Percentiles rank a stretch among this genome's conserved stretches.
Conservation (phyloP, 2,113 vertebrate species). For the Gyps fulvus region DNA sequence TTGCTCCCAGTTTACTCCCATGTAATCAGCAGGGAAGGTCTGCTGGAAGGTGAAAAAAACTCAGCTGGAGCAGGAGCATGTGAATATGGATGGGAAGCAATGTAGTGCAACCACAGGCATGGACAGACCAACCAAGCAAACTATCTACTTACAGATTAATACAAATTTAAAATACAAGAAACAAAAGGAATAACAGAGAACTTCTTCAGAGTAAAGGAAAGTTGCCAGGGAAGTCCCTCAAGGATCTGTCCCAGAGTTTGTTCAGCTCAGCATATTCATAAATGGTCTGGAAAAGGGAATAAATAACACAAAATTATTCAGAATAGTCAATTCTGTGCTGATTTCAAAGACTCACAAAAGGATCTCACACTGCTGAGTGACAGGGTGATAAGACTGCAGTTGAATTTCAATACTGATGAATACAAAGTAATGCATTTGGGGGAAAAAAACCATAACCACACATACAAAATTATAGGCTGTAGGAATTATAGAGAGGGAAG, state of each 20-base stretch:
- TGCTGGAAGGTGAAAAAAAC: neutral
- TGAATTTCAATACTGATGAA: slow-evolving; percentile 21
- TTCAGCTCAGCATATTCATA: slow-evolving; percentile 32
- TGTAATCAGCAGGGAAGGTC: neutral
- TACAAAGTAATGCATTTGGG: neutral
- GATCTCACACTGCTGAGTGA: neutral
- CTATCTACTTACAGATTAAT: neutral
- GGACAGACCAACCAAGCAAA: neutral
- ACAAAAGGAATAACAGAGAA: neutral
- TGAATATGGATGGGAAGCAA: neutral
- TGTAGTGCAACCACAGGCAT: too few species aligned
- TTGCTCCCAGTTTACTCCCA: neutral
- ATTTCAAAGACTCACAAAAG: slow-evolving; percentile 40
- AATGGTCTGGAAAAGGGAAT: neutral
- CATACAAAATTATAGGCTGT: neutral
- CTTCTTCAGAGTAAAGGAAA: neutral
- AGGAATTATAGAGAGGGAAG: neutral
- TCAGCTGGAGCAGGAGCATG: neutral
- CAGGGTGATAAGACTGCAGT: neutral
- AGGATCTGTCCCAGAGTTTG: neutral
- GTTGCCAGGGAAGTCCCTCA: neutral
- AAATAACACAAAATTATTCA: slow-evolving; percentile 22
- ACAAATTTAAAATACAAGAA: neutral
- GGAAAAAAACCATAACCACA: neutral
- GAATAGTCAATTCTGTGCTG: neutral